These are phyloP conservation scores for Gerosis bhagava DNA, from an alignment of 2,888 invertebrate species.

Conservation along the genomic window DNA sequence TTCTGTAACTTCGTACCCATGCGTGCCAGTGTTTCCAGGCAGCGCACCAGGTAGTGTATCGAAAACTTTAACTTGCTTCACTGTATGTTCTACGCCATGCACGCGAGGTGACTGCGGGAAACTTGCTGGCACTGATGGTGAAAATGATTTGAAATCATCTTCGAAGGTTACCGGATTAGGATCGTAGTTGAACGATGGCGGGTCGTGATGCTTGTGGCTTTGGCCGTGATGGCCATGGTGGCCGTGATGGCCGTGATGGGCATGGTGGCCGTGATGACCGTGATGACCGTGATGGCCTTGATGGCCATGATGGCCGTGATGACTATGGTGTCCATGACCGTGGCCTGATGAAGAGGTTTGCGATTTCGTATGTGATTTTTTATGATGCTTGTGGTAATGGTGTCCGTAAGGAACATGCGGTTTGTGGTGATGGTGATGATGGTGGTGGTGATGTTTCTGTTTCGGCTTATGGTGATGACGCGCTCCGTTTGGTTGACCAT, in stretches of 20 bases:
- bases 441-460: slow-evolving; percentile 55
- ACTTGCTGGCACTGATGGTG: slow-evolving; percentile 49
- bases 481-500: no score
- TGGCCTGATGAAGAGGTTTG: slow-evolving; percentile 50
- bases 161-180: slow-evolving; percentile 48
- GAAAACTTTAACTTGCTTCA: slow-evolving; percentile 70
- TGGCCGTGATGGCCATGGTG: slow-evolving; percentile 41
- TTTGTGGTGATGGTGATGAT: slow-evolving; percentile 75
- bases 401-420: slow-evolving; percentile 54
- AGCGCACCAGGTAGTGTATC: slow-evolving; percentile 61
- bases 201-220: slow-evolving; percentile 52
- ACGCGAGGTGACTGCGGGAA: slow-evolving; percentile 45
- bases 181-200: slow-evolving; percentile 36
- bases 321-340: slow-evolving; percentile 34
- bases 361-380: slow-evolving; percentile 54
- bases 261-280: slow-evolving; percentile 45
- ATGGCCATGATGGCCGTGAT: slow-evolving; percentile 38
- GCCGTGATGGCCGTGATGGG: slow-evolving; percentile 21
- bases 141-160: slow-evolving; percentile 51
- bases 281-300: slow-evolving; percentile 48
- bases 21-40: slow-evolving; percentile 40
- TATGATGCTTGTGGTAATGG: slow-evolving; percentile 63
- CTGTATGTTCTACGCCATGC: slow-evolving; percentile 58
- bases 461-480: slow-evolving; percentile 73
- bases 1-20: slow-evolving; percentile 72